Percentiles rank a stretch among this genome's conserved stretches.
These are phyloP conservation scores for Notolabrus celidotus DNA, from an alignment of 2,797 vertebrate genomes.

Conservation along the genomic window DNA sequence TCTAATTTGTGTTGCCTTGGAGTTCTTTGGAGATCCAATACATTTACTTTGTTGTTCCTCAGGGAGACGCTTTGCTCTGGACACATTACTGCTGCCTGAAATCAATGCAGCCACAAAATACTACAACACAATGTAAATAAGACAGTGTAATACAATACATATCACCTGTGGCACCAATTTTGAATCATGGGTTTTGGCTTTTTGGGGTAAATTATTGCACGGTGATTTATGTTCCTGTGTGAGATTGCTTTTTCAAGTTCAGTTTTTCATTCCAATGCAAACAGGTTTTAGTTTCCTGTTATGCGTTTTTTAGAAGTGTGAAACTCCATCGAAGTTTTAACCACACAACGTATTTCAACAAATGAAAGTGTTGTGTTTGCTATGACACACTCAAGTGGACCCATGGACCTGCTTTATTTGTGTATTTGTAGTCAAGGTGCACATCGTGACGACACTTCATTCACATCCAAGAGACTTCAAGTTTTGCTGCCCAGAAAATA, in stretches of 20 bases:
- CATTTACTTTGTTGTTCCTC: slow-evolving; percentile 40
- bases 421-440: slow-evolving; percentile 6
- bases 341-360: slow-evolving; percentile 9
- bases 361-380: slow-evolving; percentile 15
- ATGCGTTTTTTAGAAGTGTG: slow-evolving; percentile 32
- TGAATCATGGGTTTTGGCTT: slow-evolving; percentile 28
- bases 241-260: slow-evolving; percentile 15
- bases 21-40: slow-evolving; percentile 42
- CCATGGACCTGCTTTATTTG: slow-evolving; percentile 1
- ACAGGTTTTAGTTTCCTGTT: slow-evolving; percentile 33
- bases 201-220: slow-evolving; percentile 30
- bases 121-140: slow-evolving; percentile 43
- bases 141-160: slow-evolving; percentile 30
- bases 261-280: slow-evolving; percentile 51
- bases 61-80: slow-evolving; percentile 31
- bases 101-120: slow-evolving; percentile 46
- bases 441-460: slow-evolving; percentile 9
- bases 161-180: slow-evolving; percentile 16
- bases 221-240: slow-evolving; percentile 48
- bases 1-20: slow-evolving; percentile 12
- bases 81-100: slow-evolving; percentile 43
- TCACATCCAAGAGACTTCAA: neutral
- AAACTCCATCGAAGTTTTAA: slow-evolving; percentile 25
- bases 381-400: slow-evolving; percentile 6
- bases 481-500: too few species aligned